phyloP scores from a whole-genome alignment of 2,888 invertebrate genomes.

The Carabus problematicus region DNA sequence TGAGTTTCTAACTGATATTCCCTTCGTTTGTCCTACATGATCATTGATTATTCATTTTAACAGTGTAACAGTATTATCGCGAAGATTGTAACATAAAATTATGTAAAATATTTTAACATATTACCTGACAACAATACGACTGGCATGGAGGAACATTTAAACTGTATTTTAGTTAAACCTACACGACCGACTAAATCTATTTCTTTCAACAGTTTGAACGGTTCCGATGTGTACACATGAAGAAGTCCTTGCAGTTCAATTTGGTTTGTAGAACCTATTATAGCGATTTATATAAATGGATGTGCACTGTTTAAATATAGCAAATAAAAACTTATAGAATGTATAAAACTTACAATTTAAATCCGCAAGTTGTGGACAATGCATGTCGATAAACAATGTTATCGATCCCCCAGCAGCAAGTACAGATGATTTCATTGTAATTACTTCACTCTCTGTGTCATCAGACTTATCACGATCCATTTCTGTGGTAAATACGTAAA shows the following conservation, averaged over 20 bases:
- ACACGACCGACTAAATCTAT: constrained; percentile 12
- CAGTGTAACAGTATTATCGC: background rate
- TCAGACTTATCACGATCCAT: background rate
- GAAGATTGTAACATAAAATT: background rate
- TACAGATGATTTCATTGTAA: background rate
- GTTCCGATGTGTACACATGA: constrained; percentile 9
- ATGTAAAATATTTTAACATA: background rate
- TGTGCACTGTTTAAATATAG: background rate
- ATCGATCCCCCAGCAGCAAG: background rate
- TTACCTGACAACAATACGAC: constrained; percentile 16
- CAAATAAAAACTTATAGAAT: background rate
- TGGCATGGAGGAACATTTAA: constrained; percentile 27
- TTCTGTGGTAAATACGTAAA: constrained; percentile 16
- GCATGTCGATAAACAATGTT: background rate
- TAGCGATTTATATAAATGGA: no score
- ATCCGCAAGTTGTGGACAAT: background rate
- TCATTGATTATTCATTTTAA: no score
- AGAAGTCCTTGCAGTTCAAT: background rate
- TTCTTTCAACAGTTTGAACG: constrained; percentile 11
- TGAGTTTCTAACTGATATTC: constrained; percentile 27
- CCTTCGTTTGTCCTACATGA: constrained; percentile 23
- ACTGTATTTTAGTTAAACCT: constrained; percentile 29
- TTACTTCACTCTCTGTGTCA: background rate
- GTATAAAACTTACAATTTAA: constrained; percentile 8
- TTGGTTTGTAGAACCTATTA: background rate